These are phyloP conservation scores for Xylocopa sonorina DNA, from an alignment of 1,140 invertebrate genomes.

Conservation along the genomic window DNA sequence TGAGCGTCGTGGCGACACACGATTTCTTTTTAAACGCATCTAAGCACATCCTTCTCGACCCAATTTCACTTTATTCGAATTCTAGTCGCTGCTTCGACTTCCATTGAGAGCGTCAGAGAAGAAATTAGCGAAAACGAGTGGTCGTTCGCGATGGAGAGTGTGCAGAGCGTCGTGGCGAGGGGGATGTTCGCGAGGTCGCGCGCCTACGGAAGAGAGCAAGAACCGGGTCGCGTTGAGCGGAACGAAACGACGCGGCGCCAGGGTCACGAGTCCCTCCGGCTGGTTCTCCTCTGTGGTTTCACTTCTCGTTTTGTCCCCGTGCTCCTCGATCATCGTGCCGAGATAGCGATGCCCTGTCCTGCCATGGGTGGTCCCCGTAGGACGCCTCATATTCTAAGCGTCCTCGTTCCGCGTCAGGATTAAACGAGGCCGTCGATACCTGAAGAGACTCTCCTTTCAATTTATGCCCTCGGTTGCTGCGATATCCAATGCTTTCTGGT, in stretches of 20 bases:
- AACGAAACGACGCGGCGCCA: neutral
- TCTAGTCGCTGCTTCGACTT: no score
- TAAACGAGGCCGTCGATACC: constrained; percentile 51
- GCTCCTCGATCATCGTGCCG: constrained; percentile 51
- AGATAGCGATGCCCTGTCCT: constrained; percentile 30
- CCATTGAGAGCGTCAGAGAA: no score
- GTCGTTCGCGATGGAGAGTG: no score
- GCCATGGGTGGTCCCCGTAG: constrained; percentile 53
- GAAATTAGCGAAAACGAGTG: no score
- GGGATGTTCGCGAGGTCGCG: constrained; percentile 1
- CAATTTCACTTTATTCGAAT: no score
- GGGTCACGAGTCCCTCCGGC: constrained; percentile 6
- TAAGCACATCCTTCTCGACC: no score
- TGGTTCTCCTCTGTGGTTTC: neutral
- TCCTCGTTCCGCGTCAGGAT: constrained; percentile 9
- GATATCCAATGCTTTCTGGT: no score
- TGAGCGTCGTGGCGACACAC: no score
- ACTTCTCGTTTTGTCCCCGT: no score
- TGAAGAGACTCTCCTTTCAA: constrained; percentile 16
- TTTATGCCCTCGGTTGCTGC: no score
- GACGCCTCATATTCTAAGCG: constrained; percentile 53
- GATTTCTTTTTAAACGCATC: no score
- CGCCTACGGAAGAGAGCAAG: neutral
- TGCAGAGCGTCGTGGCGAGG: no score
- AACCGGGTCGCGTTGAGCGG: neutral